phyloP scores from a whole-genome alignment of 2,888 invertebrate genomes.

The Drosophila percnosoma region DNA sequence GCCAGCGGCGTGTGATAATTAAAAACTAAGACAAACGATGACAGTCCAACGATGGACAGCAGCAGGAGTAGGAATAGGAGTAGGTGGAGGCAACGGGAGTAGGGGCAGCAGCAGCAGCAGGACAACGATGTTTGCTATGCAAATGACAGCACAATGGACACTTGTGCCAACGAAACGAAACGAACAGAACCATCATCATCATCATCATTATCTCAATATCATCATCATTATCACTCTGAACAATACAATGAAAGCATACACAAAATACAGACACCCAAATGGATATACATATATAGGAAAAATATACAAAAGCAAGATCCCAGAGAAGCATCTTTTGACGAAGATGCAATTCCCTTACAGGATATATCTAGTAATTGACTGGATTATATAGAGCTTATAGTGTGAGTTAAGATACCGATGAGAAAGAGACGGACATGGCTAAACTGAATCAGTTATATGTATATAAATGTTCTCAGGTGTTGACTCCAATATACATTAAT shows the following conservation, averaged over 20 bases:
- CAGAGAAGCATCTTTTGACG: neutral
- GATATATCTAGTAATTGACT: neutral
- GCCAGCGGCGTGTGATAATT: constrained; percentile 68
- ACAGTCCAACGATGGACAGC: constrained; percentile 42
- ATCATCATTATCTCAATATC: constrained; percentile 57
- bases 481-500: no score
- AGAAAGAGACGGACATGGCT: neutral
- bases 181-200: constrained; percentile 53
- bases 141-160: constrained; percentile 83
- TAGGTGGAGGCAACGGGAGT: neutral
- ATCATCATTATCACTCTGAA: constrained; percentile 60
- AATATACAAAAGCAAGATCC: neutral
- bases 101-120: constrained; percentile 18
- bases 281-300: constrained; percentile 36
- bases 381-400: neutral
- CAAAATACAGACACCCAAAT: constrained; percentile 28
- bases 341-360: constrained; percentile 10
- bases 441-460: neutral
- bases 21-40: constrained; percentile 77
- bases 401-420: neutral
- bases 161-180: constrained; percentile 48
- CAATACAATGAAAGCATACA: constrained; percentile 37
- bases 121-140: constrained; percentile 80
- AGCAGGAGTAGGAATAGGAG: constrained; percentile 4
- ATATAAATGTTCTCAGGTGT: no score